Conservation (phyloP, 2,888 invertebrate genomes). For the Zhengitettix transpicula region DNA sequence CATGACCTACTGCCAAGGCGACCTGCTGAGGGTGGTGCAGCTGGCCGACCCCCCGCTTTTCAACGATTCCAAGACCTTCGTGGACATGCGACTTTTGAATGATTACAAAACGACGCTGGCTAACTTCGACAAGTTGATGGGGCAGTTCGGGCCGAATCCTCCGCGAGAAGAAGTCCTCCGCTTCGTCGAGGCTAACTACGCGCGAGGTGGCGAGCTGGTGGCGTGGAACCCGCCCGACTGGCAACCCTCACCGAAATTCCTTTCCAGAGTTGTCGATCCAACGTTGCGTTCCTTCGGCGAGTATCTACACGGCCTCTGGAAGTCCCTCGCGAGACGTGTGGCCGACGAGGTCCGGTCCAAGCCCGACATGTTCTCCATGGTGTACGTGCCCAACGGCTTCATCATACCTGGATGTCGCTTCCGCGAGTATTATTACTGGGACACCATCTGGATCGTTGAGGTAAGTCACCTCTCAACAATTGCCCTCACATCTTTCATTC, state of each 20-base stretch:
- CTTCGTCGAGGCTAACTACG: slow-evolving; percentile 21
- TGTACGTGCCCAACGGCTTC: slow-evolving; percentile 49
- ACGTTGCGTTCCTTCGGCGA: slow-evolving; percentile 41
- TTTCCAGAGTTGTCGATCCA: slow-evolving; percentile 38
- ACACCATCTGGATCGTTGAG: slow-evolving; percentile 72
- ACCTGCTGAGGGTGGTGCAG: slow-evolving; percentile 64
- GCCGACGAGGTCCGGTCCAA: slow-evolving; percentile 25
- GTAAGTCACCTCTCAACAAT: slow-evolving; percentile 19
- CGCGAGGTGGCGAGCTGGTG: slow-evolving; percentile 30
- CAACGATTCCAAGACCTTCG: slow-evolving; percentile 78
- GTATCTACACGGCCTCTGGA: slow-evolving; percentile 45
- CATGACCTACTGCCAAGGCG: slow-evolving; percentile 66
- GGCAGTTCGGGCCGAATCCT: slow-evolving; percentile 17
- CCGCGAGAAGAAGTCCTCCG: slow-evolving; percentile 28
- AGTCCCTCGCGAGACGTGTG: slow-evolving; percentile 41
- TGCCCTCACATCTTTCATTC: too few species aligned
- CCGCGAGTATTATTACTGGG: slow-evolving; percentile 71
- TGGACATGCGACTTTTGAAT: slow-evolving; percentile 67
- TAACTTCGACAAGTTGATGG: slow-evolving; percentile 47
- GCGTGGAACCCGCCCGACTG: slow-evolving; percentile 42
- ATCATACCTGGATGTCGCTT: slow-evolving; percentile 56
- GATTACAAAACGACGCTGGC: slow-evolving; percentile 45
- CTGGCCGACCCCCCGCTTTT: slow-evolving; percentile 48
- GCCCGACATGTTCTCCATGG: slow-evolving; percentile 43
- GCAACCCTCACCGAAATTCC: slow-evolving; percentile 25